phyloP scores from a whole-genome alignment of 2,888 invertebrate genomes.

The Cryptus armator region DNA sequence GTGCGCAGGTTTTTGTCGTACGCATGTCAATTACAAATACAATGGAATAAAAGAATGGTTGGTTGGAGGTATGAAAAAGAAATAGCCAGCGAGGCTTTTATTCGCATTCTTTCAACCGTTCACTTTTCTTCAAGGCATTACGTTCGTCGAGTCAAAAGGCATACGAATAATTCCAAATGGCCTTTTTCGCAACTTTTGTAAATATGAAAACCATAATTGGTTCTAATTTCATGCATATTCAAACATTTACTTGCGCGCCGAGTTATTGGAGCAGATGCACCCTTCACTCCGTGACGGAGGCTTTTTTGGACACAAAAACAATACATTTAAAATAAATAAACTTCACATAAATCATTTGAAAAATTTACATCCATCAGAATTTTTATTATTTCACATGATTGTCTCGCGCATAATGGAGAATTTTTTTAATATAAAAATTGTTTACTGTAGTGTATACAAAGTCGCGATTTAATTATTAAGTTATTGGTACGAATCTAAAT shows the following conservation, averaged over 20 bases:
- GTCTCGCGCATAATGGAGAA: too few relatives aligned
- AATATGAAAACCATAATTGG: background rate
- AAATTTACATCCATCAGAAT: too few relatives aligned
- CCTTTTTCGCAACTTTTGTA: background rate
- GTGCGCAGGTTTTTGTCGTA: constrained; percentile 3
- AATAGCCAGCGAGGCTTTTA: background rate
- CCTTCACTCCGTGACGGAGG: too few relatives aligned
- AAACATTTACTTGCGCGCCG: background rate
- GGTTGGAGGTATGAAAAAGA: background rate
- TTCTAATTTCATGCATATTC: background rate
- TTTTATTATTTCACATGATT: too few relatives aligned
- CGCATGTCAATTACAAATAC: background rate
- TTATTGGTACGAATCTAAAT: too few relatives aligned
- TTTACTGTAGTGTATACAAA: too few relatives aligned
- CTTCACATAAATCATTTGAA: too few relatives aligned
- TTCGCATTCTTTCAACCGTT: background rate
- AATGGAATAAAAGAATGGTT: constrained; percentile 8
- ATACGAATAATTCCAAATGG: background rate
- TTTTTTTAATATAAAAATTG: too few relatives aligned
- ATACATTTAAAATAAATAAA: too few relatives aligned
- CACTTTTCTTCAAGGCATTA: background rate
- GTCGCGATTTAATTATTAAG: too few relatives aligned
- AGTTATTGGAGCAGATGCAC: background rate
- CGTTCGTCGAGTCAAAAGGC: background rate
- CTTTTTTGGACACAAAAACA: too few relatives aligned